Conservation (phyloP, 2,888 invertebrate species). For the Apodemia duryi region DNA sequence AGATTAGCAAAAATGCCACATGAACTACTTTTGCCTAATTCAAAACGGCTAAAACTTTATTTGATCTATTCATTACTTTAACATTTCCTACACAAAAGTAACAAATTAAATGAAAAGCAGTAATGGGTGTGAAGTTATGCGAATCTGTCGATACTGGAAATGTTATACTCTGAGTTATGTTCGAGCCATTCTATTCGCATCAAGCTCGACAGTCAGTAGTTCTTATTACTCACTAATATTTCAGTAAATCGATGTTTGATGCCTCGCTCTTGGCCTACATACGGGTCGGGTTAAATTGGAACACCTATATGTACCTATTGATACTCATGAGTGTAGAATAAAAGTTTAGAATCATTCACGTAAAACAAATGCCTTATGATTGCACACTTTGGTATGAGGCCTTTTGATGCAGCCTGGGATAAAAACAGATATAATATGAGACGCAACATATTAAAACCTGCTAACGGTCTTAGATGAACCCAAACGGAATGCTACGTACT, state of each 20-base stretch:
- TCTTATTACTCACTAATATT: conserved; percentile 28
- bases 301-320: neutral
- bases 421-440: too few species aligned
- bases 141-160: neutral
- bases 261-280: conserved; percentile 27
- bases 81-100: neutral
- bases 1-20: conserved; percentile 5
- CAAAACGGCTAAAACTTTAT: neutral
- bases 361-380: too few species aligned
- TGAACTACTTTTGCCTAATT: conserved; percentile 1
- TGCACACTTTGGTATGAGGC: too few species aligned
- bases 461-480: too few species aligned
- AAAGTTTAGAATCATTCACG: too few species aligned
- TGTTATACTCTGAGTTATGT: conserved; percentile 11
- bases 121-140: neutral
- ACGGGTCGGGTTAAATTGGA: neutral
- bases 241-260: conserved; percentile 26
- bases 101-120: neutral
- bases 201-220: conserved; percentile 9
- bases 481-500: too few species aligned
- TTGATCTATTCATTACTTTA: neutral
- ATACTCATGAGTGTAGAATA: neutral
- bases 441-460: too few species aligned
- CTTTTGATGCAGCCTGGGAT: too few species aligned
- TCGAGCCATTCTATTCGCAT: conserved; percentile 12